Percentiles rank a stretch among this genome's conserved stretches.
phyloP scores from a whole-genome alignment of 2,888 invertebrate genomes.

The Pollenia amentaria region DNA sequence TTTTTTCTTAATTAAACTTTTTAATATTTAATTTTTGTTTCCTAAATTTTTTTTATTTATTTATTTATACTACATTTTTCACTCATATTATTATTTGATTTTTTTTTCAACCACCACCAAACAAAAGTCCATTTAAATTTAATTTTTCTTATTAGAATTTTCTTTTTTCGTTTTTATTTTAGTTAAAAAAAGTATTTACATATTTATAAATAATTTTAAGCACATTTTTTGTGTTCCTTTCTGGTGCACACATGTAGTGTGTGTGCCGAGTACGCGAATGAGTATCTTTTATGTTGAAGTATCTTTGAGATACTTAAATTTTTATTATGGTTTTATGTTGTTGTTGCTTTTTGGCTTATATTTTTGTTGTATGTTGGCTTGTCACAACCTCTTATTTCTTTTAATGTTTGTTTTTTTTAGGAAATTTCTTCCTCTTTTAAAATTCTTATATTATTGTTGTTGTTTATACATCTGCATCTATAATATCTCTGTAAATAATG shows the following conservation, averaged over 20 bases:
- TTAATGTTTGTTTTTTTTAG: slow-evolving; percentile 32
- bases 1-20: not conserved
- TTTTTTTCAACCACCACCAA: not conserved
- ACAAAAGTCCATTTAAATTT: not conserved
- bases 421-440: slow-evolving; percentile 20
- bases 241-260: slow-evolving; percentile 26
- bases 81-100: not conserved
- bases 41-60: not conserved
- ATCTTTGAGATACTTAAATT: slow-evolving; percentile 66
- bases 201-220: slow-evolving; percentile 62
- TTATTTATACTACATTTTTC: not conserved
- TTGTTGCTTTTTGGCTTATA: slow-evolving; percentile 14
- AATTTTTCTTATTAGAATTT: slow-evolving; percentile 24
- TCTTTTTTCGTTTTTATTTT: slow-evolving; percentile 21
- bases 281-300: slow-evolving; percentile 55
- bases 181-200: slow-evolving; percentile 23
- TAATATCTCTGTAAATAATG: slow-evolving; percentile 39
- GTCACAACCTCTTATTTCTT: slow-evolving; percentile 62
- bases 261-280: slow-evolving; percentile 41
- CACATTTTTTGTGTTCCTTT: slow-evolving; percentile 48
- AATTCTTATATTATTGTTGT: slow-evolving; percentile 12
- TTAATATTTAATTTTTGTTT: not conserved
- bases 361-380: slow-evolving; percentile 21
- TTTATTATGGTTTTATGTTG: slow-evolving; percentile 50
- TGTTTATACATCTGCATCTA: slow-evolving; percentile 51